A percentile compares a stretch with the other conserved stretches of the same genome.
phyloP scores from a whole-genome alignment of 2,113 vertebrate genomes.

The Rhinoderma darwinii region DNA sequence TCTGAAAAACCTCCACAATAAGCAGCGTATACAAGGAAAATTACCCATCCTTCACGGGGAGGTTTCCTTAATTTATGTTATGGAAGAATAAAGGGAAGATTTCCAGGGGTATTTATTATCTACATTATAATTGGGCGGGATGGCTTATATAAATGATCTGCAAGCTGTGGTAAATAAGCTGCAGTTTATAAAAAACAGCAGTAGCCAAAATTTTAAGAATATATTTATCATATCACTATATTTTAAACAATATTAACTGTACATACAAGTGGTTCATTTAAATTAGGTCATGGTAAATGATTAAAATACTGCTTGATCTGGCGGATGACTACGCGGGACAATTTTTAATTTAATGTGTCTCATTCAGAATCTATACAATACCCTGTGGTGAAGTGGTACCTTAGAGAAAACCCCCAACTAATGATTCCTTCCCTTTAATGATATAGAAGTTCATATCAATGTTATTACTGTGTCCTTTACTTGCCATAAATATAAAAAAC shows the following conservation, averaged over 20 bases:
- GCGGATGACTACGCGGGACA: background rate
- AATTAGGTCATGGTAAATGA: constrained; percentile 41
- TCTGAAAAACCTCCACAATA: background rate
- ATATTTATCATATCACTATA: background rate
- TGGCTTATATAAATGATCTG: constrained; percentile 71
- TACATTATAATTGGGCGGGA: constrained; percentile 69
- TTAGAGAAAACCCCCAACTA: background rate
- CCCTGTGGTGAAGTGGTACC: background rate
- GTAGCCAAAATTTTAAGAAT: background rate
- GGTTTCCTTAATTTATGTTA: constrained; percentile 66
- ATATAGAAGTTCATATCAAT: background rate
- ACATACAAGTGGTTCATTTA: background rate
- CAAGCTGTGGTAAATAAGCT: constrained; percentile 63
- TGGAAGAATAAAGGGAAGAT: constrained; percentile 63
- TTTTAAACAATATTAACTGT: constrained; percentile 27
- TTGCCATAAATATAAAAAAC: background rate
- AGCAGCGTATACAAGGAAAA: constrained; percentile 41
- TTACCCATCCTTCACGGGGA: constrained; percentile 56
- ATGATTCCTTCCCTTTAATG: background rate
- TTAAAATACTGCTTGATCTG: background rate
- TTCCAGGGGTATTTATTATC: constrained; percentile 76
- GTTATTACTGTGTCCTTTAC: background rate
- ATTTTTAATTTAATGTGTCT: background rate
- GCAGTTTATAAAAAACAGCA: constrained; percentile 44
- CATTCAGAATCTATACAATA: background rate